Evolutionary conservation across 2,888 invertebrate genomes (phyloP).

Genomic region (Sympetrum striolatum): DNA sequence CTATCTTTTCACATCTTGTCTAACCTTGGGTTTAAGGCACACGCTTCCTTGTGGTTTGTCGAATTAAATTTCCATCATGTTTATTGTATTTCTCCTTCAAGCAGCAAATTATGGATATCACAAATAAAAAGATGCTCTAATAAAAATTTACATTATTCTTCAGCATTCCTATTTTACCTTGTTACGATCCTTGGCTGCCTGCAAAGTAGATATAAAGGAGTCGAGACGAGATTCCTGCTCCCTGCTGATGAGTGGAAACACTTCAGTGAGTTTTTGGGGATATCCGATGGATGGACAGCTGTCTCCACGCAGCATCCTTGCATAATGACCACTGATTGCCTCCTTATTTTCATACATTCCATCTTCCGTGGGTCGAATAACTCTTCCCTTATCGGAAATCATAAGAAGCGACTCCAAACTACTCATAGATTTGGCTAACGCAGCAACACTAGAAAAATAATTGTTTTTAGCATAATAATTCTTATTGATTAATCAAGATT

Average conservation of each 20-base stretch:
- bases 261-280: slow-evolving; percentile 53
- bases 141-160: too few relatives aligned
- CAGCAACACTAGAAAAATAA: slow-evolving; percentile 51
- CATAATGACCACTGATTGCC: slow-evolving; percentile 26
- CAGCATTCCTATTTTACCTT: not conserved
- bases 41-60: too few relatives aligned
- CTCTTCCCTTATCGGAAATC: slow-evolving; percentile 52
- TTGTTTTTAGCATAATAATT: not conserved
- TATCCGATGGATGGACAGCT: slow-evolving; percentile 61
- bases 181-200: slow-evolving; percentile 57
- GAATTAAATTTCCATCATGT: too few relatives aligned
- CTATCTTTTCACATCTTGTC: too few relatives aligned
- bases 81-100: too few relatives aligned
- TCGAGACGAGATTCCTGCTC: slow-evolving; percentile 65
- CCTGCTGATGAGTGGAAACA: slow-evolving; percentile 58
- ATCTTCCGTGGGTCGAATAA: not conserved
- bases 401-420: slow-evolving; percentile 56
- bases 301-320: slow-evolving; percentile 58
- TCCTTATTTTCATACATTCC: slow-evolving; percentile 22
- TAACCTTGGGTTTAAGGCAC: too few relatives aligned
- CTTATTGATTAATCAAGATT: too few relatives aligned
- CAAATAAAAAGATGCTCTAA: too few relatives aligned
- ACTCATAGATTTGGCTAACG: slow-evolving; percentile 56
- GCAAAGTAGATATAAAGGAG: slow-evolving; percentile 60
- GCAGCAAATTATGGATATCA: too few relatives aligned